Evolutionary conservation across 2,888 invertebrate species (phyloP), one percentile per base, ranked within the genome.

Genomic region (Epinotia ramella): DNA sequence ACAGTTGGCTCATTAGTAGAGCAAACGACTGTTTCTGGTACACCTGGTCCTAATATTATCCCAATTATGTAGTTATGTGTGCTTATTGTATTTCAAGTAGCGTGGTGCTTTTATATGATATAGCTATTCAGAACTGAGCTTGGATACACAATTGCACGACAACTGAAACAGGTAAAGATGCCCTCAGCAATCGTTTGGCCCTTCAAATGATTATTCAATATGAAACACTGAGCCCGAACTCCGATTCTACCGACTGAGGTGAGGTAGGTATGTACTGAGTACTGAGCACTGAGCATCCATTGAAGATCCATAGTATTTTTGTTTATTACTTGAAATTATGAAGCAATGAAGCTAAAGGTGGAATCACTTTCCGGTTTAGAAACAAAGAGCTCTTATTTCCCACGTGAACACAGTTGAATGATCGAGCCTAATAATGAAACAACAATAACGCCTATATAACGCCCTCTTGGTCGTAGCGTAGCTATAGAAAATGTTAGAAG

Each of bases 321-420:
- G 5, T 49, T n/a, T 7, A n/a, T 64, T 18, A 20, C 63, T 33
- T 64, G 18, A 68, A 69, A 59, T 65, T 33, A n/a, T 53, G 64
- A 49, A 49, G 24, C 53, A 67, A 24, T 24, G 53, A n/a, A 40
- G 57, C 56, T 20, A 65, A 20, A 60, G 59, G 65, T 33, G 69
- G 44, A 24, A 56, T 75, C 65, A 66, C 33, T 60, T 75, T 65
- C 65, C 60, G 44, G 6, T 46, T 76, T 20, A 11, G n/a, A 62
- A 71, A 72, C 76, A 76, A 71, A 72, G 62, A 20, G 71, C 46
- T 72, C 62, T 76, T n/a, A n/a, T n/a, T n/a, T 62, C 71, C 59
- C 64, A 70, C 74, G 59, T 69, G 69, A 74, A 75, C 49, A 76
- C 71, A 28, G 60, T 67, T 76, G 57, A 76, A 76, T 57, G 66